A percentile compares a stretch with the other conserved stretches of the same genome.
These are phyloP conservation scores for Todiramphus saurophagus DNA, from an alignment of 2,113 vertebrate genomes.

Conservation along the genomic window DNA sequence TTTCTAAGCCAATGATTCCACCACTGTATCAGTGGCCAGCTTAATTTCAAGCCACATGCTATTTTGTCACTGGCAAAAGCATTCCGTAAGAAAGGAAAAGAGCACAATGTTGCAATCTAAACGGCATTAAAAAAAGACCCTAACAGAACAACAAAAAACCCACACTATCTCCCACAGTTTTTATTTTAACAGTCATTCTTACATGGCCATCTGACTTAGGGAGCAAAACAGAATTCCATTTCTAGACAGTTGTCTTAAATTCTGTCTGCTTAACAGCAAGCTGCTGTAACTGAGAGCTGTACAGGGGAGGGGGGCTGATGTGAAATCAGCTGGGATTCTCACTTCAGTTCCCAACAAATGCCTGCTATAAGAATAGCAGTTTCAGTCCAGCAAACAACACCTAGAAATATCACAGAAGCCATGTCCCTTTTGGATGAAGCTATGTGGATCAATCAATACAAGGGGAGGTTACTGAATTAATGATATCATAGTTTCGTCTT, in stretches of 20 bases:
- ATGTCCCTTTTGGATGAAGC: background rate
- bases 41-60: background rate
- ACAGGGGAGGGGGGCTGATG: background rate
- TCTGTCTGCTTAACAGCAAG: background rate
- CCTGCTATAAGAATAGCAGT: background rate
- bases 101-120: background rate
- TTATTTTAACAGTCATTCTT: background rate
- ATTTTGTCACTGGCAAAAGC: background rate
- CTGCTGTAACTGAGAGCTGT: background rate
- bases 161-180: background rate
- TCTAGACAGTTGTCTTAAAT: background rate
- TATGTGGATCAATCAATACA: rapidly evolving
- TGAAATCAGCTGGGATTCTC: background rate
- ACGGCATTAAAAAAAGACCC: background rate
- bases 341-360: background rate
- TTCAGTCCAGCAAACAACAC: background rate
- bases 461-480: background rate
- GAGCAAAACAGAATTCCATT: background rate
- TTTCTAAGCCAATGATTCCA: background rate
- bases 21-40: background rate
- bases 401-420: background rate
- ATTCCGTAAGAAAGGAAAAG: background rate
- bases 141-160: too few species aligned
- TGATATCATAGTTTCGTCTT: background rate
- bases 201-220: background rate